Evolutionary conservation across 2,797 vertebrate genomes (phyloP).

Genomic region (Enoplosus armatus): DNA sequence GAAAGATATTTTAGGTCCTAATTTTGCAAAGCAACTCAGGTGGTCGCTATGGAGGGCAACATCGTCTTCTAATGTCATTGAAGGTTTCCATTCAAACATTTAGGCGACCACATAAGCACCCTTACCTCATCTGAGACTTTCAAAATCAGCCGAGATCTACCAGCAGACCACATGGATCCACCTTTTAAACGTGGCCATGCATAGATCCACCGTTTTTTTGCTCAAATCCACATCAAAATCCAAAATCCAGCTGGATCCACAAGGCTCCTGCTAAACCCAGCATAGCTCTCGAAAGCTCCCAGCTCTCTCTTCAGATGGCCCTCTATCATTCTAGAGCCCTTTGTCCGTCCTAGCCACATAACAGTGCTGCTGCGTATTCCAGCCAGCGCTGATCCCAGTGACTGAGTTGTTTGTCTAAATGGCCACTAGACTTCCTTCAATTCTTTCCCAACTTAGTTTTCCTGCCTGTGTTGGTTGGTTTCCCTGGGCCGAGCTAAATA

Average conservation of each 20-base stretch:
- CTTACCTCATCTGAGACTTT: slow-evolving; percentile 64
- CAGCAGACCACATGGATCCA: slow-evolving; percentile 26
- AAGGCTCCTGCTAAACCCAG: slow-evolving; percentile 1
- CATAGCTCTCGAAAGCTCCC: background rate
- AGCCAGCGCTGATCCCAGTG: slow-evolving; percentile 56
- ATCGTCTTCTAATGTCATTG: background rate
- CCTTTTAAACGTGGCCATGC: slow-evolving; percentile 8
- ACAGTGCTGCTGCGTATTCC: slow-evolving; percentile 18
- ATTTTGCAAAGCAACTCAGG: background rate
- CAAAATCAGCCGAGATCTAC: slow-evolving; percentile 14
- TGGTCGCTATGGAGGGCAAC: background rate
- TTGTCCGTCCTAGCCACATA: slow-evolving; percentile 45
- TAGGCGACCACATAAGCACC: background rate
- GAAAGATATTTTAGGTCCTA: background rate
- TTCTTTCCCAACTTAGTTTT: slow-evolving; percentile 97
- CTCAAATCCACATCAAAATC: slow-evolving; percentile 31
- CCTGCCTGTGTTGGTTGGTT: slow-evolving; percentile 90
- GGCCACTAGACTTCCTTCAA: slow-evolving; percentile 95
- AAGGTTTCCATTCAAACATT: background rate
- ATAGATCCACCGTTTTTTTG: slow-evolving; percentile 6
- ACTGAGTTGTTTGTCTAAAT: slow-evolving; percentile 89
- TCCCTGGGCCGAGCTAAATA: slow-evolving; percentile 92
- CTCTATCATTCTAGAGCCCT: slow-evolving; percentile 65
- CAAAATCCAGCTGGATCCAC: slow-evolving; percentile 20
- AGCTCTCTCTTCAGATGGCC: slow-evolving; percentile 15